Evolutionary conservation across 2,797 vertebrate genomes (phyloP), one percentile per base, ranked within the genome.

Genomic region (Spinus pinus): DNA sequence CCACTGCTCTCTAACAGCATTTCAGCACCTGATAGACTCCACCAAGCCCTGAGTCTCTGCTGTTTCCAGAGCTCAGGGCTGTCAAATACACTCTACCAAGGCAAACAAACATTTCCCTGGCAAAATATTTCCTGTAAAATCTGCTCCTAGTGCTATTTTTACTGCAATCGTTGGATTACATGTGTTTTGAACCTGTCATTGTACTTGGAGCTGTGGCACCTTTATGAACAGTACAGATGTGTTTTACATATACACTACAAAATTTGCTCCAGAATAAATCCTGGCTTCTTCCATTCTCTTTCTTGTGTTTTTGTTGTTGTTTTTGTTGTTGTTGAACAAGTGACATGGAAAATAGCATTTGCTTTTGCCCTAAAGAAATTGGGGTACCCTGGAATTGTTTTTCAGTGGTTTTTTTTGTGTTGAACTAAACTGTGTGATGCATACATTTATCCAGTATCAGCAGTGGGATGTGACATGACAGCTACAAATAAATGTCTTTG

Each of bases 1-100:
- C 89, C 64, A 15, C 92, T 94, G 89, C 51, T 94, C 91, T 95
- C 30, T 84, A 95, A 67, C 91, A 96, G 88, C 66, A 70, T 94
- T 96, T 96, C 95, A 94, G 77, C 93, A 94, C 91, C 91, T 88
- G 91, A 86, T 66, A 73, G 70, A 46, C 58, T 64, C 51, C 2
- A 62, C 62, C 14, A 42, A 74, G 19, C 66, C 75, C 65, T 11
- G 15, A 39, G 35, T 14, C 50, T 78, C 6, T 14, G 85, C 70
- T 73, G 11, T 44, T 81, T 72, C 81, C 80, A 90, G 87, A 95
- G 71, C 82, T 89, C 61, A 33, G 0, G 10, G 64, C 75, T 88
- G 83, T 95, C 93, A 88, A 75, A 91, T 37, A 14, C 35, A 14
- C 56, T 47, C 8, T 7, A 86, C 54, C 51, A 73, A 86, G 79